phyloP scores from a whole-genome alignment of 2,888 invertebrate species.

The Cataglyphis albicans region DNA sequence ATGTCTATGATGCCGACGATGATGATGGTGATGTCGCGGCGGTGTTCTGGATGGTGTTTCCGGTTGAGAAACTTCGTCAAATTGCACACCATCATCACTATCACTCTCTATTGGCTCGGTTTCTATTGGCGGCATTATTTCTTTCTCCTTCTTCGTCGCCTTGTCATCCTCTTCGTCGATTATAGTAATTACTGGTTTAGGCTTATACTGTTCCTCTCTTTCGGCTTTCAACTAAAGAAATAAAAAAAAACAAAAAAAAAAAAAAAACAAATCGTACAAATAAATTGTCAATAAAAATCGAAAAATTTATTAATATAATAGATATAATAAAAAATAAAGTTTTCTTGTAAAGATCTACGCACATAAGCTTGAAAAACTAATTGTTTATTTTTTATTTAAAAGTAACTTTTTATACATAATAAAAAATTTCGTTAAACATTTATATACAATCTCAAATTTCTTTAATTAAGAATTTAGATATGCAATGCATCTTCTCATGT shows the following conservation, averaged over 20 bases:
- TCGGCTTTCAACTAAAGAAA: conserved; percentile 89
- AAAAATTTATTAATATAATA: neutral
- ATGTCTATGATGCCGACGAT: conserved; percentile 84
- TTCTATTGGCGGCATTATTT: conserved; percentile 88
- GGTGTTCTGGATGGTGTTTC: conserved; percentile 83
- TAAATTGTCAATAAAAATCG: neutral
- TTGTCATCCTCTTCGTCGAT: conserved; percentile 86
- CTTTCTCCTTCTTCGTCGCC: conserved; percentile 83
- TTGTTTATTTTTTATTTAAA: neutral
- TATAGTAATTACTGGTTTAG: conserved; percentile 91
- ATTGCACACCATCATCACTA: conserved; percentile 84
- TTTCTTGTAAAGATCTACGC: neutral
- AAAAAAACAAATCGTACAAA: neutral
- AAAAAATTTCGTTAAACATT: neutral
- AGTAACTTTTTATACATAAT: neutral
- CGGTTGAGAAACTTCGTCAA: conserved; percentile 81
- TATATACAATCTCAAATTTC: neutral
- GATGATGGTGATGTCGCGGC: conserved; percentile 83
- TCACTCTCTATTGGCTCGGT: conserved; percentile 92
- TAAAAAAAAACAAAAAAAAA: neutral
- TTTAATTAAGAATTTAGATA: conserved; percentile 3
- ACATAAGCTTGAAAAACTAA: neutral
- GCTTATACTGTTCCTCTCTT: conserved; percentile 94
- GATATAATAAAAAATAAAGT: neutral
- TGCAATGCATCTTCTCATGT: neutral